Evolutionary conservation across 2,888 invertebrate genomes (phyloP).

Genomic region (Epinotia brunnichana): DNA sequence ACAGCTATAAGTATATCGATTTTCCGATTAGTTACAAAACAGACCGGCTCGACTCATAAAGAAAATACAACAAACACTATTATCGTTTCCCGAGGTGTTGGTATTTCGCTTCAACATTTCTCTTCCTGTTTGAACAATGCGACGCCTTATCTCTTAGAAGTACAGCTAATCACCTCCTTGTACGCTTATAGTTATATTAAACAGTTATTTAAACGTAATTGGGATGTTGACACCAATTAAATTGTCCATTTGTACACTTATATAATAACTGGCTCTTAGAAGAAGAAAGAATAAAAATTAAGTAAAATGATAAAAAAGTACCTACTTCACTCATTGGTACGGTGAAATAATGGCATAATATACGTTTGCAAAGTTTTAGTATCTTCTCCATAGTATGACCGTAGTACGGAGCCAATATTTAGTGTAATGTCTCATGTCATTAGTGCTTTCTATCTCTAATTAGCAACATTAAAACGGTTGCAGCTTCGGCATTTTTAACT

Average conservation of each 20-base stretch:
- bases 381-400: too few species aligned
- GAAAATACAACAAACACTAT: conserved; percentile 14
- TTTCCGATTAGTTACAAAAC: conserved; percentile 17
- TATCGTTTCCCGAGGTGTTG: conserved; percentile 28
- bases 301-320: neutral
- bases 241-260: too few species aligned
- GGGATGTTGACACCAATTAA: neutral
- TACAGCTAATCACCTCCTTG: neutral
- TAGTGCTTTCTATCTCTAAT: too few species aligned
- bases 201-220: neutral
- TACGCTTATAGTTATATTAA: neutral
- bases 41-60: conserved; percentile 21
- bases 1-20: too few species aligned
- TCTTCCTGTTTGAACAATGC: conserved; percentile 35
- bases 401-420: neutral
- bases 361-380: too few species aligned
- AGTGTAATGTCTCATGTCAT: too few species aligned
- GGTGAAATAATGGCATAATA: neutral
- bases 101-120: conserved; percentile 29
- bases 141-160: conserved; percentile 8
- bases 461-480: too few species aligned
- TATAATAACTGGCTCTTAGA: too few species aligned
- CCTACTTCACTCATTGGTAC: neutral
- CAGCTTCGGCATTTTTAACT: too few species aligned
- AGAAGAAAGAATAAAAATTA: neutral